Base-by-base conservation (phyloP, 2,888 invertebrate species). In the Aproaerema taeniolella region DNA sequence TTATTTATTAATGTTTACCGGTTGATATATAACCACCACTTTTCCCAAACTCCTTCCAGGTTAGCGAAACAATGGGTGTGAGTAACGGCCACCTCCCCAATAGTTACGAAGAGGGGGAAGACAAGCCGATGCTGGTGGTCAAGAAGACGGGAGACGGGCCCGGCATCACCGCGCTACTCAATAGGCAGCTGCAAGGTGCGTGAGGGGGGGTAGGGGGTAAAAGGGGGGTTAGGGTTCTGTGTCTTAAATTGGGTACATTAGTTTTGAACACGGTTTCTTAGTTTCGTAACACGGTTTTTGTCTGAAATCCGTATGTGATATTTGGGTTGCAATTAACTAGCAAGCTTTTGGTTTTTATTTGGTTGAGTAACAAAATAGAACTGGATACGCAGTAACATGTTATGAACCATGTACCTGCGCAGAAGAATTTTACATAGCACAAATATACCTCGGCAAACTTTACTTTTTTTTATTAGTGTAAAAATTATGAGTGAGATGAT, bases 61-160 rank as follows among this genome's bases (percentile, higher is more conserved):
- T 93, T 59, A 93, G 92, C 79, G 93, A 93, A 82, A 93, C 93
- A 38, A 93, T 93, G 91, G 91, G 91, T 17, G 89, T 88, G 13
- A 91, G 91, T 64, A 92, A 92, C 72, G 92, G 91, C 37, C 92
- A 92, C 69, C 72, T 92, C 50, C 91, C 92, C 38, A 91, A 92
- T 68, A 91, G 89, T 44, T 91, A 91, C 66, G 91, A 92, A 47
- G 92, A 92, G 58, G 89, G 91, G 8, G 93, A 93, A 55, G 92
- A 93, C 54, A 93, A 93, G 58, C 92, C 93, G 11, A 91, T 92
- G 91, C 82, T 93, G 57, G 91, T 93, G 34, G 91, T 93, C 46
- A 93, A 93, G 82, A 93, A 93, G 67, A 79, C 89, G 0, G 90
- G 90, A 2, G 93, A 93, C 55, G 93, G 92, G 38, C 93, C 93